Evolutionary conservation across 2,888 invertebrate genomes (phyloP), one percentile per base, ranked within the genome.

Genomic region (Stenurella melanura): DNA sequence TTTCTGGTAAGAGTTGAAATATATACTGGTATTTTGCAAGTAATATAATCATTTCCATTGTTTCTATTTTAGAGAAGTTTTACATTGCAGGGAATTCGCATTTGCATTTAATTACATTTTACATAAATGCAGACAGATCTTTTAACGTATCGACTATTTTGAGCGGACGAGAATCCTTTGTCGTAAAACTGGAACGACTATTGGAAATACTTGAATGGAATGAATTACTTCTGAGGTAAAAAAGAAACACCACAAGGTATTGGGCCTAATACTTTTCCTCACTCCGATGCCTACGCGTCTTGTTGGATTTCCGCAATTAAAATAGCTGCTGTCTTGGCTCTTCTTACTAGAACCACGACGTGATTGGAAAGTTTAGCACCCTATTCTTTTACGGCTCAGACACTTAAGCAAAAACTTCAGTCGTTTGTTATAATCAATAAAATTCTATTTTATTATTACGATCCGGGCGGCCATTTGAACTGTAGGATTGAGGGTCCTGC

Each of bases 251-350:
- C n/a, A 50, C 50, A 50, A 58, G 17, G 38, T 18, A 58, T 9
- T 21, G 56, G 7, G 68, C 56, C 56, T 60, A 56, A 56, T 30
- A 56, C 38, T 26, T 7, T 18, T 38, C 38, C 21, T 19, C 19
- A 38, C 18, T n/a, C 15, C 15, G 11, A 0, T n/a, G 70, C 70
- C 58, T 38, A 42, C 56, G 61, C 64, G 21, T 38, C 57, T n/a
- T 50, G 50, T 56, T 17, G 63, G 73, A 54, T 64, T 54, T 64
- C 64, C 18, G 54, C 73, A 73, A 73, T 73, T 73, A 73, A 73
- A 73, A 64, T 73, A 57, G 63, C 73, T 66, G 73, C 73, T 73
- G 73, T 54, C 57, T 73, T 73, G 30, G 63, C 73, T 57, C 34
- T 66, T 64, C 73, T 57, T 72, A 34, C 64, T 63, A 57, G 66